Evolutionary conservation across 2,113 vertebrate species (phyloP).

Genomic region (Amia ocellicauda): DNA sequence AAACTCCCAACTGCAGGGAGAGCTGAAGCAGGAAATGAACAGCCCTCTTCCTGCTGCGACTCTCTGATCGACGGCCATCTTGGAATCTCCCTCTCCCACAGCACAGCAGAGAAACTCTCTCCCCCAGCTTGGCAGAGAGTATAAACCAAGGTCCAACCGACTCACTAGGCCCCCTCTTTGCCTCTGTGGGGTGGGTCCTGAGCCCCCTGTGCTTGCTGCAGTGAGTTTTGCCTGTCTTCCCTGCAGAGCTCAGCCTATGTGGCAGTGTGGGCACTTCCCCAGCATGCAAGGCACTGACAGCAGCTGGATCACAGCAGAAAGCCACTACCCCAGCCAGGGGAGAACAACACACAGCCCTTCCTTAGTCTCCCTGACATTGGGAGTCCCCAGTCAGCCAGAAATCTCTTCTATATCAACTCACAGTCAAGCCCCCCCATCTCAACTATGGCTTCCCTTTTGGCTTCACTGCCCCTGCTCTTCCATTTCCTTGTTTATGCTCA

Average conservation of each 20-base stretch:
- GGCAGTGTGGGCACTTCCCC: constrained; percentile 27
- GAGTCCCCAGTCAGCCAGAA: constrained; percentile 28
- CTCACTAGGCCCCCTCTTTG: neutral
- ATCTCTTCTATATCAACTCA: constrained; percentile 15
- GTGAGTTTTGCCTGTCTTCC: constrained; percentile 30
- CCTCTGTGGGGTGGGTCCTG: neutral
- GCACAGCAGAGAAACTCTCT: constrained; percentile 35
- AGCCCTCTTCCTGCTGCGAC: constrained; percentile 36
- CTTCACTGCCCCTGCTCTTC: constrained; percentile 55
- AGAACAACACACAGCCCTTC: constrained; percentile 32
- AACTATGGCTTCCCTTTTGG: constrained; percentile 60
- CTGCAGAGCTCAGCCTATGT: constrained; percentile 32
- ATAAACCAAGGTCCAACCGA: neutral
- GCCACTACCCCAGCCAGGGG: constrained; percentile 17
- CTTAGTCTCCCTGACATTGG: constrained; percentile 33
- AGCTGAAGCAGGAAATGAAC: constrained; percentile 55
- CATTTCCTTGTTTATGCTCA: constrained; percentile 58
- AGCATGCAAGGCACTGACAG: constrained; percentile 27
- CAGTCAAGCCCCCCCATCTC: constrained; percentile 27
- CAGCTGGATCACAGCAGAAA: constrained; percentile 24
- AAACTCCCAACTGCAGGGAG: constrained; percentile 21
- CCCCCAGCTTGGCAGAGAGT: constrained; percentile 7
- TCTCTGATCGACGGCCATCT: constrained; percentile 56
- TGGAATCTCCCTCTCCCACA: constrained; percentile 43
- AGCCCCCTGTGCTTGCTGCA: neutral